These are phyloP conservation scores for Simalia tracyae DNA, from an alignment of 2,797 vertebrate genomes.

Conservation along the genomic window DNA sequence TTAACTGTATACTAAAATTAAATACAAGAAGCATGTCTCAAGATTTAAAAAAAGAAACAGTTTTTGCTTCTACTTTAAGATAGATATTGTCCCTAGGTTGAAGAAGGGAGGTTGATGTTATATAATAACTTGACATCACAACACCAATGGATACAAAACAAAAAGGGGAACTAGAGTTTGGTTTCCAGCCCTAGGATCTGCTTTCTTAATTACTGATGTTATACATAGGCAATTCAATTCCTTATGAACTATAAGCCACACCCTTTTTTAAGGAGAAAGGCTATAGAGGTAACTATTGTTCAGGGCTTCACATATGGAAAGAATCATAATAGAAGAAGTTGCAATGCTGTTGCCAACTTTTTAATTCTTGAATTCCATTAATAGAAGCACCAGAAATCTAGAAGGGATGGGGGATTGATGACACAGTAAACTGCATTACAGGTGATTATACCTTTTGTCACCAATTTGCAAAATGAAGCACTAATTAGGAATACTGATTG, in stretches of 20 bases:
- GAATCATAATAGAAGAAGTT: not conserved
- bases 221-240: not conserved
- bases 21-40: constrained; percentile 15
- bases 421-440: not conserved
- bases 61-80: constrained; percentile 34
- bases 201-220: not conserved
- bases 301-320: not conserved
- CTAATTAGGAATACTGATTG: not conserved
- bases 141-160: not conserved
- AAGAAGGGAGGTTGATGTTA: not conserved
- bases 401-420: not conserved
- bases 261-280: not conserved
- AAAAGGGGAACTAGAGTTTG: not conserved
- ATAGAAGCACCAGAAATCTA: not conserved
- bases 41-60: not conserved
- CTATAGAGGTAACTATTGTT: not conserved
- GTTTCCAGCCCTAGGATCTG: not conserved
- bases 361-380: not conserved
- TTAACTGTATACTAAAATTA: not conserved
- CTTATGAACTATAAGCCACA: not conserved
- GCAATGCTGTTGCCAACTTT: not conserved
- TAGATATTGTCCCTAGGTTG: not conserved
- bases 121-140: not conserved
- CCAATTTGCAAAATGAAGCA: not conserved
- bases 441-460: not conserved